phyloP scores from a whole-genome alignment of 2,888 invertebrate species.

The Sarcophaga rosellei region DNA sequence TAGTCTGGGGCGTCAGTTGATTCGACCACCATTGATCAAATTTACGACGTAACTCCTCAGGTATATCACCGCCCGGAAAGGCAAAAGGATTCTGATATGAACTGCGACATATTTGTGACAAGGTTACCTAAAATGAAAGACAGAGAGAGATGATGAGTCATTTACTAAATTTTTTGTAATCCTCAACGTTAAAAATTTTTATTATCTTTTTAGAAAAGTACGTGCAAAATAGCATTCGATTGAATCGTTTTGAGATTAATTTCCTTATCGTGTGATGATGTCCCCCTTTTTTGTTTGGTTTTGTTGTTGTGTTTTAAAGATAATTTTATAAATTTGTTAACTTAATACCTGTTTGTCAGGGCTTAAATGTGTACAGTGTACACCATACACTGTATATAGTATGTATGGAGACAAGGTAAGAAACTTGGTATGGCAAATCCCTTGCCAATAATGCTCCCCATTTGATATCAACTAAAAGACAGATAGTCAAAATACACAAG shows the following conservation, averaged over 20 bases:
- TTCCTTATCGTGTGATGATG: slow-evolving; percentile 10
- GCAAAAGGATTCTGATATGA: slow-evolving; percentile 86
- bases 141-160: neutral
- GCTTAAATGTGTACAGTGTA: slow-evolving; percentile 12
- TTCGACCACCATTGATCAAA: slow-evolving; percentile 96
- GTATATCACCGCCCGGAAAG: slow-evolving; percentile 86
- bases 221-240: slow-evolving; percentile 23
- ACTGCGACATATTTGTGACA: slow-evolving; percentile 92
- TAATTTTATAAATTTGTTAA: slow-evolving; percentile 34
- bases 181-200: neutral
- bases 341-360: slow-evolving; percentile 47
- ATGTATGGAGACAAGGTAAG: neutral
- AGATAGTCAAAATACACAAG: neutral
- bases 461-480: slow-evolving; percentile 17
- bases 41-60: slow-evolving; percentile 92
- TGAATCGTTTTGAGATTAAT: slow-evolving; percentile 14
- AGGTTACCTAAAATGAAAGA: slow-evolving; percentile 84
- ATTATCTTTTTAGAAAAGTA: neutral
- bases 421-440: slow-evolving; percentile 36
- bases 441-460: slow-evolving; percentile 43
- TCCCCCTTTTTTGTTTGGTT: neutral
- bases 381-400: neutral
- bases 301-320: neutral
- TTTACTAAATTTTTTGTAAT: neutral
- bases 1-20: slow-evolving; percentile 85